Base-by-base conservation (phyloP, 2,888 invertebrate genomes). In the Deroplatys truncata region DNA sequence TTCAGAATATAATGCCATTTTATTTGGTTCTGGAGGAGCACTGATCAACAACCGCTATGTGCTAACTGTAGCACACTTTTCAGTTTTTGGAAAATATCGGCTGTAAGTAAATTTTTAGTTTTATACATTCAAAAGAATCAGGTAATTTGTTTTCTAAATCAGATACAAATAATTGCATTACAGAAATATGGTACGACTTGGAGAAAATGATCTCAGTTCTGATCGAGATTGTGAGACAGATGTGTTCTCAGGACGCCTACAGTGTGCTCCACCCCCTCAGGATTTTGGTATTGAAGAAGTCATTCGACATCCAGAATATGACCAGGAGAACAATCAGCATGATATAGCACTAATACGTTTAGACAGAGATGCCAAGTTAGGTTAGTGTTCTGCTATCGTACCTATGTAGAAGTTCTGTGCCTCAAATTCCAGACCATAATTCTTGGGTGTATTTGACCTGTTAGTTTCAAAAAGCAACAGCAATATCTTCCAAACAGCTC, bases 271-370 rank as follows among this genome's bases (percentile, higher is more conserved):
- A 0, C 93, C 95, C 0, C 95, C 95, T 0, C 92, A 95, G 35
- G 95, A 96, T 92, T 93, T 97, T 1, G 93, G 94, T 0, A 94
- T 97, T 4, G 96, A 96, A 91, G 94, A 95, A 90, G 93, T 94
- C 84, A 96, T 97, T 82, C 94, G 95, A 0, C 97, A 97, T 92
- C 96, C 96, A 90, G 92, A 93, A 0, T 97, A 97, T 92, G 92
- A 93, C 86, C 95, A 96, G 0, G 92, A 92, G 2, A 95, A 96
- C 92, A 96, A 96, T 91, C 93, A 94, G 35, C 94, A 97, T 92
- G 97, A 97, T 92, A 96, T 97, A 84, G 97, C 97, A 0, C 93
- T 97, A 20, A 92, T 97, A 82, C 94, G 97, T 89, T 93, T 97
- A 25, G 91, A 93, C 0, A 92, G 92, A 1, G 93, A 94, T 56